Percentiles rank a stretch among this genome's conserved stretches.
Conservation (phyloP, 2,113 vertebrate species). For the Petromus typicus region DNA sequence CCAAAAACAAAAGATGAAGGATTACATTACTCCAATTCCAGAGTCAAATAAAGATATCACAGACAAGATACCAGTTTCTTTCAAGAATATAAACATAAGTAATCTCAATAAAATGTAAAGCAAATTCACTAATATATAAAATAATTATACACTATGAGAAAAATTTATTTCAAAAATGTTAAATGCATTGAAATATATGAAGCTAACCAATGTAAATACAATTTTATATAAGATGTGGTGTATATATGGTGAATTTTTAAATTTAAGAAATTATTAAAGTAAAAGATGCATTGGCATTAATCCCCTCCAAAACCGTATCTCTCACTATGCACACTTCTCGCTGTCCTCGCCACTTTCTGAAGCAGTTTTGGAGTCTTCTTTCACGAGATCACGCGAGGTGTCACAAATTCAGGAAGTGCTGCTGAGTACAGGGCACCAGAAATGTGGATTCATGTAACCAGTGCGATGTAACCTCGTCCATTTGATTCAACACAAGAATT, state of each 20-base stretch:
- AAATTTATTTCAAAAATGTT: neutral
- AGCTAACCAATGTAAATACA: neutral
- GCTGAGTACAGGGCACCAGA: neutral
- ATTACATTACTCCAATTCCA: no score
- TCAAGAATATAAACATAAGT: neutral
- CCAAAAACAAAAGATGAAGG: neutral
- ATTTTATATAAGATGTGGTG: neutral
- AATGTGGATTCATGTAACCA: neutral
- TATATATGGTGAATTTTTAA: neutral
- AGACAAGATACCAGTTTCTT: neutral
- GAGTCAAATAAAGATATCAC: neutral
- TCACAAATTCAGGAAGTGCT: neutral
- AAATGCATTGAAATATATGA: neutral
- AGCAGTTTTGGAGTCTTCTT: neutral
- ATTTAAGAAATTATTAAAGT: neutral
- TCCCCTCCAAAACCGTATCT: neutral
- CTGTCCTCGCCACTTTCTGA: neutral
- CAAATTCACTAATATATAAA: neutral
- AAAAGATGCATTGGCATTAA: neutral
- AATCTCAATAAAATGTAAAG: neutral
- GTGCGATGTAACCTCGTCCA: neutral
- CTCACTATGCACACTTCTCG: neutral
- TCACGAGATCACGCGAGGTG: neutral
- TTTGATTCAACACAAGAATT: neutral
- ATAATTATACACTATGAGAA: neutral